A percentile compares a stretch with the other conserved stretches of the same genome.
These are phyloP conservation scores for Acanthosepion pharaonis DNA, from an alignment of 2,888 invertebrate species.

Conservation along the genomic window DNA sequence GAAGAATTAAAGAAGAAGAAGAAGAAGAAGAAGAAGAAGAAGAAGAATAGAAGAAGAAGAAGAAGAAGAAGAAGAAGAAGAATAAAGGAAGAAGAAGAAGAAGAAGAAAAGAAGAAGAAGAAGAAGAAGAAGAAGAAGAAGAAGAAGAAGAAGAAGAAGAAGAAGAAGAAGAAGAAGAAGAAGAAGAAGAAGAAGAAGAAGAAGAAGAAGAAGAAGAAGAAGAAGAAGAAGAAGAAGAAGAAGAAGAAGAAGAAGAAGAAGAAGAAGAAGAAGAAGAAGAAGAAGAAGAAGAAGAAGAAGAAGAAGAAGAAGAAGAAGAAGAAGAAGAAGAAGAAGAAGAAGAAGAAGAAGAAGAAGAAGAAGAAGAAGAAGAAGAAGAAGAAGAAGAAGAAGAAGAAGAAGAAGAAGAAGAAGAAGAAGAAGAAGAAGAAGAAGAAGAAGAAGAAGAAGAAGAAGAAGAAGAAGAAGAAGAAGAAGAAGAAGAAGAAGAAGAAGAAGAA, in stretches of 20 bases:
- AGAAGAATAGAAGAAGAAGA: neutral
- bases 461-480: neutral
- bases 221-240: neutral
- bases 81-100: too few species aligned
- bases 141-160: neutral
- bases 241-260: too few species aligned
- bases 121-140: too few species aligned
- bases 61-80: neutral
- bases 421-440: neutral
- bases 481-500: neutral
- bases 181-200: too few species aligned
- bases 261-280: neutral
- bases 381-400: neutral
- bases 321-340: neutral
- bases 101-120: neutral
- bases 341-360: too few species aligned
- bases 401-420: too few species aligned
- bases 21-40: neutral
- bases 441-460: too few species aligned
- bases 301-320: neutral
- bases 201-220: neutral
- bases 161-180: fast-evolving
- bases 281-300: too few species aligned
- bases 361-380: neutral
- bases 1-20: too few species aligned